phyloP scores from a whole-genome alignment of 2,113 vertebrate genomes.

The Nasalis larvatus region DNA sequence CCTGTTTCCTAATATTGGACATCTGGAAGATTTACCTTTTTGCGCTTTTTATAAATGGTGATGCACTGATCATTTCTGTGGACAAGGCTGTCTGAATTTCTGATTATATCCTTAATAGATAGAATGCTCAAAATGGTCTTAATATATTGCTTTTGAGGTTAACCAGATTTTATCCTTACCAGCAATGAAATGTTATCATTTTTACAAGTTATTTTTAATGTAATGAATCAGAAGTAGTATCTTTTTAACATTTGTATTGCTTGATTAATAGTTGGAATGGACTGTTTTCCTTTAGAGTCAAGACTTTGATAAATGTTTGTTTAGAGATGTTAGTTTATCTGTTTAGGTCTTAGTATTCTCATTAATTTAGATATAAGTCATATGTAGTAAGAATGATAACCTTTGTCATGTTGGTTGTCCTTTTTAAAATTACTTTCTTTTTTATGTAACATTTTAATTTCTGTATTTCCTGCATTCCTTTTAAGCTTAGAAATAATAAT shows the following conservation, averaged over 20 bases:
- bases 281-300: not conserved
- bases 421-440: not conserved
- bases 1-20: not conserved
- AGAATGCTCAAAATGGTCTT: not conserved
- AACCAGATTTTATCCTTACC: not conserved
- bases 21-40: not conserved
- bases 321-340: not conserved
- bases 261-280: not conserved
- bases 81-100: not conserved
- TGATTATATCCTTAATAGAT: not conserved
- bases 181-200: not conserved
- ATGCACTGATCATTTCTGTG: not conserved
- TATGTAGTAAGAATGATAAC: not conserved
- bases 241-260: not conserved
- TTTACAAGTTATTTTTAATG: not conserved
- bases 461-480: not conserved
- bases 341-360: not conserved
- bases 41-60: not conserved
- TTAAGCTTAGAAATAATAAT: not conserved
- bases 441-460: constrained; percentile 1
- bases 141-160: not conserved
- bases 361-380: not conserved
- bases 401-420: not conserved
- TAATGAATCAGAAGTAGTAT: not conserved
- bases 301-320: not conserved